Evolutionary conservation across 2,113 vertebrate genomes (phyloP), one percentile per base, ranked within the genome.

Genomic region (Eulacestoma nigropectus): DNA sequence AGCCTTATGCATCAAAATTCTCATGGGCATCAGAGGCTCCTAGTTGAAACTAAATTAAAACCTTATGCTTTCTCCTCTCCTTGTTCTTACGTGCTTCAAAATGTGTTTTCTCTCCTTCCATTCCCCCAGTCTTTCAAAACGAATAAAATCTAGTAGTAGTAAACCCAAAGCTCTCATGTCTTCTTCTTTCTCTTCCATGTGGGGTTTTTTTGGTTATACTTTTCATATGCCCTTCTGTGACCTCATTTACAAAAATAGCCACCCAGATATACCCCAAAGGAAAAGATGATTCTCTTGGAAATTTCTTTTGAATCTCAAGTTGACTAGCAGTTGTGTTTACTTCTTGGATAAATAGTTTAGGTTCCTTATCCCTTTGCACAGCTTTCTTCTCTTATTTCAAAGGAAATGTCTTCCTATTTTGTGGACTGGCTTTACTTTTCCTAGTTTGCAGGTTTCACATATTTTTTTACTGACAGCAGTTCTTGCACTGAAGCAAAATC

Each of bases 221-320:
- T 83, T 68, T 90, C 55, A 78, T 80, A 17, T 77, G 72, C 68
- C 44, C 63, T 96, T 90, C 67, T 0, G 1, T 90, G 95, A 91
- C 74, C 79, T 90, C 56, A 16, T 55, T 90, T 85, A 39, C 85
- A 90, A 93, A 96, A 97, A 95, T 94, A 96, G 60, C 90, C 67
- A 47, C 37, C 11, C 79, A 92, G 87, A 80, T 86, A 88, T 90
- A 93, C 85, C 78, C 95, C 60, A 67, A 83, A 95, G 95, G 93
- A 96, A 82, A 94, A 89, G 79, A 94, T 41, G 30, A 82, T 90
- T 91, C 75, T 93, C 63, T 93, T 1, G 12, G 84, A 96, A 91
- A 70, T 88, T 33, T 84, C 30, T 84, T 87, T 72, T 93, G 55
- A 74, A 80, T 93, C 55, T 96, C 70, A 88, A 63, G 37, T 88